These are phyloP conservation scores for Prietella phreatophila DNA, from an alignment of 2,113 vertebrate genomes.

Conservation along the genomic window DNA sequence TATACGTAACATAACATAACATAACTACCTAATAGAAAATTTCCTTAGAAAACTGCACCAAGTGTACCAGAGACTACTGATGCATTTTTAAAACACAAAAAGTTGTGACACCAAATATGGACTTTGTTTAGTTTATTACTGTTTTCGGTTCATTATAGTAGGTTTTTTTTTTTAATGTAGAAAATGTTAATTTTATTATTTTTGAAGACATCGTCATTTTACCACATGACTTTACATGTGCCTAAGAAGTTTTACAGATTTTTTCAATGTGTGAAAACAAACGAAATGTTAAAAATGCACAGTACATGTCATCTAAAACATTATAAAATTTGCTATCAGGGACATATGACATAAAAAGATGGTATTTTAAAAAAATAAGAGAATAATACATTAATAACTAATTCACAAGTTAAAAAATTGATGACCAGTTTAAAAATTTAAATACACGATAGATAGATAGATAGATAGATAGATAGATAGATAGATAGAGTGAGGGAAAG, in stretches of 20 bases:
- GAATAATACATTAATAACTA: too few species aligned
- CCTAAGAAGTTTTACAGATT: not conserved
- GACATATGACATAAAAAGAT: not conserved
- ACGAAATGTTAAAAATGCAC: not conserved
- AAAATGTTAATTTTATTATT: not conserved
- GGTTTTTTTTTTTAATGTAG: not conserved
- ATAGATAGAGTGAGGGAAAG: too few species aligned
- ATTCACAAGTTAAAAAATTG: not conserved
- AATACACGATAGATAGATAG: not conserved
- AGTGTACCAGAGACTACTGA: not conserved
- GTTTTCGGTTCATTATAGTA: not conserved
- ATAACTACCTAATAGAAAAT: not conserved
- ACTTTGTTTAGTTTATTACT: not conserved
- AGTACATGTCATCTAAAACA: not conserved
- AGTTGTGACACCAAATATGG: not conserved
- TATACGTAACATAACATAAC: too few species aligned
- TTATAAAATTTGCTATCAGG: not conserved
- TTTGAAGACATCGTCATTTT: not conserved
- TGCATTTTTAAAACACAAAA: not conserved
- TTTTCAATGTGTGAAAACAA: not conserved
- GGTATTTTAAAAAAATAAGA: not conserved
- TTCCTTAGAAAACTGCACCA: not conserved
- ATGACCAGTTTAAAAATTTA: not conserved
- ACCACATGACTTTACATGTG: not conserved
- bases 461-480: slow-evolving; percentile 11